phyloP scores from a whole-genome alignment of 2,113 vertebrate genomes.

The Istiophorus platypterus region DNA sequence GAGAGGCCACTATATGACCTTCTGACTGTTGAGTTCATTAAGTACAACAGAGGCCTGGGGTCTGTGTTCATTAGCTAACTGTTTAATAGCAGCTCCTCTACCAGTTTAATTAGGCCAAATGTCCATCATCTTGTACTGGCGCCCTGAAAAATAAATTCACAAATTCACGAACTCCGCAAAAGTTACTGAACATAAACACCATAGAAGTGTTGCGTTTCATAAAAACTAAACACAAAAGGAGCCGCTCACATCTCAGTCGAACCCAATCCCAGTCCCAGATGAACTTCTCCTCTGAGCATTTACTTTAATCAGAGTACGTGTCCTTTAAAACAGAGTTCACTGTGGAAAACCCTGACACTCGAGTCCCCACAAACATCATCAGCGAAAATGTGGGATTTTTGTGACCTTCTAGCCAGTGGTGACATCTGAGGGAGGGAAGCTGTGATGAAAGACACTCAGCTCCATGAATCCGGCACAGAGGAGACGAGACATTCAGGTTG shows the following conservation, averaged over 20 bases:
- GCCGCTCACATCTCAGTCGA: background rate
- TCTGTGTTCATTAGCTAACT: conserved; percentile 33
- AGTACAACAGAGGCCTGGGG: conserved; percentile 45
- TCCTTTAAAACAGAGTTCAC: conserved; percentile 32
- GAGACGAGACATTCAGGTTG: background rate
- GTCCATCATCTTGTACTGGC: conserved; percentile 23
- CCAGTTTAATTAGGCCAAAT: conserved; percentile 42
- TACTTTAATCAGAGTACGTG: conserved; percentile 50
- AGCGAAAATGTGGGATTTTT: conserved; percentile 68
- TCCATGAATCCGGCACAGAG: background rate
- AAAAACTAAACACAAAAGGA: conserved; percentile 21
- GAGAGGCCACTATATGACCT: conserved; percentile 69
- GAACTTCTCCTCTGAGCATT: conserved; percentile 23
- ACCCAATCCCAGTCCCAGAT: background rate
- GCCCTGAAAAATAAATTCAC: conserved; percentile 24
- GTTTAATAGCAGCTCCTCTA: conserved; percentile 51
- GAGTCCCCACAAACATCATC: conserved; percentile 66
- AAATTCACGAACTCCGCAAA: conserved; percentile 7
- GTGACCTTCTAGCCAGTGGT: conserved; percentile 63
- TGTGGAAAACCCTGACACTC: conserved; percentile 73
- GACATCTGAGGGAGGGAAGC: conserved; percentile 31
- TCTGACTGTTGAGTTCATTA: conserved; percentile 71
- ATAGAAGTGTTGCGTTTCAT: conserved; percentile 29
- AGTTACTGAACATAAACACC: conserved; percentile 1
- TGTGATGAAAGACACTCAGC: background rate